A percentile compares a stretch with the other conserved stretches of the same genome.
These are phyloP conservation scores for Drosophila rellima DNA, from an alignment of 2,888 invertebrate genomes.

Conservation along the genomic window DNA sequence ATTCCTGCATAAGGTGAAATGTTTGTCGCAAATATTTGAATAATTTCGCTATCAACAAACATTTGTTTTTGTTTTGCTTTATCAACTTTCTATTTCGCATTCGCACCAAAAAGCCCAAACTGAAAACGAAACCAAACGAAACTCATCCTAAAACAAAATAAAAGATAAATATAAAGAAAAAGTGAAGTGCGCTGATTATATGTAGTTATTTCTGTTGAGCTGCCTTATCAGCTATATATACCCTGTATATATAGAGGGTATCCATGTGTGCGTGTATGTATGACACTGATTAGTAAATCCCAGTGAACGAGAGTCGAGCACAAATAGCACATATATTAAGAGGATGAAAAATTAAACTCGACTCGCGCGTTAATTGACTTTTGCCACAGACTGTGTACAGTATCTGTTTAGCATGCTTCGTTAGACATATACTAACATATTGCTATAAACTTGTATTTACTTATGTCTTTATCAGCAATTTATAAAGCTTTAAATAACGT, in stretches of 20 bases:
- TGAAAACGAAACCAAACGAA: constrained; percentile 23
- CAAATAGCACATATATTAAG: constrained; percentile 7
- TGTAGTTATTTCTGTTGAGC: constrained; percentile 5
- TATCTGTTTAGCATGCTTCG: constrained; percentile 32
- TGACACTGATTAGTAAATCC: constrained; percentile 37
- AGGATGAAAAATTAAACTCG: constrained; percentile 26
- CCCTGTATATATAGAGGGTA: constrained; percentile 2
- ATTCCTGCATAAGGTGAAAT: constrained; percentile 16
- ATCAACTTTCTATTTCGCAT: constrained; percentile 70
- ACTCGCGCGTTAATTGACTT: constrained; percentile 48
- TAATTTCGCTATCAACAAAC: constrained; percentile 20
- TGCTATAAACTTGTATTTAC: constrained; percentile 46
- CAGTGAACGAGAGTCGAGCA: constrained; percentile 12
- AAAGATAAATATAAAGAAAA: constrained; percentile 1
- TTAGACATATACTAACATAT: constrained; percentile 16
- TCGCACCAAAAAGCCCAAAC: constrained; percentile 20
- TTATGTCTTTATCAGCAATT: constrained; percentile 62
- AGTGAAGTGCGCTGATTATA: constrained; percentile 16
- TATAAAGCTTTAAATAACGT: constrained; percentile 58
- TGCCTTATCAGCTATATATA: constrained; percentile 26
- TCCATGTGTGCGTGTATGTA: constrained; percentile 2
- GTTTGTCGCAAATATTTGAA: constrained; percentile 14
- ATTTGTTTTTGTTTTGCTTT: constrained; percentile 28
- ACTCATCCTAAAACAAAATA: constrained; percentile 10
- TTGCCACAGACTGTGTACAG: constrained; percentile 24